A percentile compares a stretch with the other conserved stretches of the same genome.
Conservation (phyloP, 2,888 invertebrate genomes). For the Sarcophaga rosellei region DNA sequence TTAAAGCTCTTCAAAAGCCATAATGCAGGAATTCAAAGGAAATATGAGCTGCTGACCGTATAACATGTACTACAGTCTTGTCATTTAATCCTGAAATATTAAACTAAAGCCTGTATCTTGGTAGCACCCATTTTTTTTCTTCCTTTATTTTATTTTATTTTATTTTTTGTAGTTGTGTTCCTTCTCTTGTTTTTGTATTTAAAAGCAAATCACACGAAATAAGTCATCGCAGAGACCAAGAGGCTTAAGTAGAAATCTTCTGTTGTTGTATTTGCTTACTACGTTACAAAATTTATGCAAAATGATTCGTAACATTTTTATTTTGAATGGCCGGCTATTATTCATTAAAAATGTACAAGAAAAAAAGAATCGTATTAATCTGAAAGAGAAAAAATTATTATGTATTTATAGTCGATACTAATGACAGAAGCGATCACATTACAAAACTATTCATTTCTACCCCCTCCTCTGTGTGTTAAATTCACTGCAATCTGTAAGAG, state of each 20-base stretch:
- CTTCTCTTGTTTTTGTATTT: background rate
- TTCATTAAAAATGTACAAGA: too few species aligned
- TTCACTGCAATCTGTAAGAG: too few species aligned
- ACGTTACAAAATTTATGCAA: background rate
- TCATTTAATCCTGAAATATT: constrained; percentile 53
- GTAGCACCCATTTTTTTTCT: constrained; percentile 21
- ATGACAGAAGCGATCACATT: too few species aligned
- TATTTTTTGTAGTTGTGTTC: background rate
- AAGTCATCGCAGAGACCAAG: constrained; percentile 17
- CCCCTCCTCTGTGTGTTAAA: too few species aligned
- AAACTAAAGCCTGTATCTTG: constrained; percentile 42
- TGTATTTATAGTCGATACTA: too few species aligned
- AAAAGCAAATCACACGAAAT: constrained; percentile 6
- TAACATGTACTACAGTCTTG: constrained; percentile 26
- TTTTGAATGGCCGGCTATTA: too few species aligned
- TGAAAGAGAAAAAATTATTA: too few species aligned
- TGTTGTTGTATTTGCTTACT: background rate
- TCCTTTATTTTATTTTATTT: too few species aligned
- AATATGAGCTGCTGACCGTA: constrained; percentile 16
- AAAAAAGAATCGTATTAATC: too few species aligned
- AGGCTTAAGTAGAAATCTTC: constrained; percentile 19
- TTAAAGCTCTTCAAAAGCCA: constrained; percentile 35
- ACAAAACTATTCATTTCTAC: too few species aligned
- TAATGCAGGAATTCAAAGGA: background rate
- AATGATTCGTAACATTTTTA: background rate